These are phyloP conservation scores for Biston stratarius DNA, from an alignment of 2,888 invertebrate species.

Conservation along the genomic window DNA sequence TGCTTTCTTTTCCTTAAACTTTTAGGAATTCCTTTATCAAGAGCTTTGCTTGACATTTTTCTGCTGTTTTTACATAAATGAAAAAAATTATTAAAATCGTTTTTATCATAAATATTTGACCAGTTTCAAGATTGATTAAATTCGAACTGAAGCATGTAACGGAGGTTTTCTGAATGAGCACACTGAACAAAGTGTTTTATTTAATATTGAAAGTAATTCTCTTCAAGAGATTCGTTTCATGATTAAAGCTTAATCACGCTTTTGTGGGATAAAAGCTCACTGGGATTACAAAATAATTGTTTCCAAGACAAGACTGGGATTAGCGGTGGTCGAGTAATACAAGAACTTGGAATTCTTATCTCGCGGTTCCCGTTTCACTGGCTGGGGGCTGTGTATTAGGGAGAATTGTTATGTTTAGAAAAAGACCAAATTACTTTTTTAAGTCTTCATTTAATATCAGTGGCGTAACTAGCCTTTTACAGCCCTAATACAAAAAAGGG, in stretches of 20 bases:
- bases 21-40: conserved; percentile 5
- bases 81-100: no score
- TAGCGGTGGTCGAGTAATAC: conserved; percentile 20
- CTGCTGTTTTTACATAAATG: not conserved
- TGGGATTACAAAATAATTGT: conserved; percentile 34
- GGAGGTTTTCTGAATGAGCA: not conserved
- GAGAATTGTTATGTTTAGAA: not conserved
- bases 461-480: no score
- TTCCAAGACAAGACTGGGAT: conserved; percentile 25
- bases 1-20: conserved; percentile 13
- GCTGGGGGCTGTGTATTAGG: not conserved
- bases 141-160: not conserved
- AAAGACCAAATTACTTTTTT: conserved; percentile 2
- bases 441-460: no score
- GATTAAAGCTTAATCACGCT: conserved; percentile 31
- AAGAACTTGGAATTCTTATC: conserved; percentile 10
- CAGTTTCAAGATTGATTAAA: not conserved
- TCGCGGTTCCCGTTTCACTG: not conserved
- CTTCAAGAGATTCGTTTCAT: conserved; percentile 24
- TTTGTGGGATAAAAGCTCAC: conserved; percentile 30
- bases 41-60: not conserved
- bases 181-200: conserved; percentile 11
- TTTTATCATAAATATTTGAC: not conserved
- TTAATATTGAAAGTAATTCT: conserved; percentile 24
- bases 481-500: no score